A percentile compares a stretch with the other conserved stretches of the same genome.
phyloP scores from a whole-genome alignment of 2,113 vertebrate species.

The Zosterops borbonicus region DNA sequence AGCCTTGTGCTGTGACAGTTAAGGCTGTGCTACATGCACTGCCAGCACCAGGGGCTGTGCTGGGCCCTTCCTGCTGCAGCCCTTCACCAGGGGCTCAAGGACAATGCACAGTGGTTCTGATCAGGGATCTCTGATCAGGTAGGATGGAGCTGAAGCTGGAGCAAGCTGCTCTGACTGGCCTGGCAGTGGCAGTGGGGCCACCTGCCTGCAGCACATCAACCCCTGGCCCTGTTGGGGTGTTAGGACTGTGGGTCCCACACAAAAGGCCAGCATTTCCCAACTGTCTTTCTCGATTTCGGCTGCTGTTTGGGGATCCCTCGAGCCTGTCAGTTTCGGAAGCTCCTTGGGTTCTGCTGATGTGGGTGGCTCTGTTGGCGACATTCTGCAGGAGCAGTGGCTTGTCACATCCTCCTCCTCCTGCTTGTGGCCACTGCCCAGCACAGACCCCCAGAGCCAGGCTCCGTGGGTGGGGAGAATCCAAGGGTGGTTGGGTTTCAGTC shows the following conservation, averaged over 20 bases:
- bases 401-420: not conserved
- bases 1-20: not conserved
- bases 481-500: not conserved
- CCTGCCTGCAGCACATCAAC: not conserved
- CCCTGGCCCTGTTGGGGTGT: not conserved
- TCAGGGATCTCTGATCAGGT: not conserved
- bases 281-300: not conserved
- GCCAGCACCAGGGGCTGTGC: not conserved
- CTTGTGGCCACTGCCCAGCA: accelerated
- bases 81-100: accelerated
- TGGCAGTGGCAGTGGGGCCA: not conserved
- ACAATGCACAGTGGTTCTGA: not conserved
- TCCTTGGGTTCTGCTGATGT: accelerated
- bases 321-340: not conserved
- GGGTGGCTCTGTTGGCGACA: not conserved
- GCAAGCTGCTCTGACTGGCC: not conserved
- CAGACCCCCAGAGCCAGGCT: too few species aligned
- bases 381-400: accelerated
- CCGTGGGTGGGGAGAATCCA: too few species aligned
- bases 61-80: not conserved
- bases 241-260: not conserved
- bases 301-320: accelerated
- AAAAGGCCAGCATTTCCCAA: not conserved
- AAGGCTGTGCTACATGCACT: not conserved
- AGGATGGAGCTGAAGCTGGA: not conserved